A percentile compares a stretch with the other conserved stretches of the same genome.
phyloP scores from a whole-genome alignment of 1,140 invertebrate genomes.

The Sinonovacula constricta region DNA sequence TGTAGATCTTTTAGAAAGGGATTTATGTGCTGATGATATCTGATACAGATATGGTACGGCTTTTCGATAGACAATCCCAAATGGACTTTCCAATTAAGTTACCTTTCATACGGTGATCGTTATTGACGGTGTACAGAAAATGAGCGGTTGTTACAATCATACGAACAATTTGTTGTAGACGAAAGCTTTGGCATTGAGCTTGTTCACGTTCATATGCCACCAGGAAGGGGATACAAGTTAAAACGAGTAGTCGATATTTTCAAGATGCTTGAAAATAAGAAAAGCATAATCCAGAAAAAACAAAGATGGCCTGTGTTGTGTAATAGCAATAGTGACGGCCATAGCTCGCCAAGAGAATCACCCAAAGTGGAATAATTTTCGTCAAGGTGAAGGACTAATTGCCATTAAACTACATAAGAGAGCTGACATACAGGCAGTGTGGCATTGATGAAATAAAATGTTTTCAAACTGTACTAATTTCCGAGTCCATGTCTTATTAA shows the following conservation, averaged over 20 bases:
- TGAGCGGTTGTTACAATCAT: conserved; percentile 10
- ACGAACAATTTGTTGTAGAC: conserved; percentile 18
- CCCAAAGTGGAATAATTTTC: conserved; percentile 6
- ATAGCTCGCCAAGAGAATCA: conserved; percentile 7
- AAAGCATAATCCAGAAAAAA: conserved; percentile 11
- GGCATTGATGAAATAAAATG: conserved; percentile 13
- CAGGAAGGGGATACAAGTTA: background rate
- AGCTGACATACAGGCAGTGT: background rate
- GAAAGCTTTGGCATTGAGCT: conserved; percentile 12
- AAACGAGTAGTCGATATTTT: background rate
- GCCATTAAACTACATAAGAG: background rate
- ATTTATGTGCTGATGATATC: no score
- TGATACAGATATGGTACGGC: no score
- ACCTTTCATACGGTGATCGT: background rate
- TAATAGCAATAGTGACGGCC: conserved; percentile 6
- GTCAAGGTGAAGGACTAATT: background rate
- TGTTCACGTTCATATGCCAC: background rate
- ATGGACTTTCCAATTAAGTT: conserved; percentile 5
- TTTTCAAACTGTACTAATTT: background rate
- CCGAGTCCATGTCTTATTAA: conserved; percentile 3
- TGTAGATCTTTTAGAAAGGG: no score
- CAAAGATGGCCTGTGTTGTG: conserved; percentile 2
- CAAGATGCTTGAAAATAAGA: conserved; percentile 17
- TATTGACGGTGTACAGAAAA: conserved; percentile 3
- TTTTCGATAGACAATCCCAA: background rate